Percentiles rank a stretch among this genome's conserved stretches.
Conservation (phyloP, 1,140 invertebrate genomes). For the Tribolium castaneum region DNA sequence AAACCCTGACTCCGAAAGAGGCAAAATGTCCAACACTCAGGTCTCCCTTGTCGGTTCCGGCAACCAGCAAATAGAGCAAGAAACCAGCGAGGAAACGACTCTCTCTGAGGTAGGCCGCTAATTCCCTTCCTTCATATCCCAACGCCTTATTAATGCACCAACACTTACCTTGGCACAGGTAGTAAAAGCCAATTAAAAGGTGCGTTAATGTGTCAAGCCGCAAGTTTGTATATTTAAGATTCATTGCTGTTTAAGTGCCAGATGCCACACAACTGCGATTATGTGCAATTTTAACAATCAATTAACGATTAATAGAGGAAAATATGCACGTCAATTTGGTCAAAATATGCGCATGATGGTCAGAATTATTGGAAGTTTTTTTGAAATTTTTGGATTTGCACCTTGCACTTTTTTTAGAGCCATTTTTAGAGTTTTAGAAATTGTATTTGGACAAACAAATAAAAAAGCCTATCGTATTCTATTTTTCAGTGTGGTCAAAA, state of each 20-base stretch:
- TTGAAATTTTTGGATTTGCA: too few relatives aligned
- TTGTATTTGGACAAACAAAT: too few relatives aligned
- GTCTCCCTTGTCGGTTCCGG: conserved; percentile 52
- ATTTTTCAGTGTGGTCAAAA: too few relatives aligned
- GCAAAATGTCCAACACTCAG: conserved; percentile 56
- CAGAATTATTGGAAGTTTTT: too few relatives aligned
- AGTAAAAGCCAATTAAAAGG: conserved; percentile 45
- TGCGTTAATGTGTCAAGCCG: conserved; percentile 24
- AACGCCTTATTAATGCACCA: conserved; percentile 39
- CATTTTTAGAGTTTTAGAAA: too few relatives aligned
- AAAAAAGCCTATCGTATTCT: too few relatives aligned
- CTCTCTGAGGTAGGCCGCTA: conserved; percentile 55
- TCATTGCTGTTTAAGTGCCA: conserved; percentile 25
- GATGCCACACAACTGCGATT: neutral
- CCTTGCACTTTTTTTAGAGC: too few relatives aligned
- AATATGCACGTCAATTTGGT: too few relatives aligned
- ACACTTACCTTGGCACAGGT: conserved; percentile 45
- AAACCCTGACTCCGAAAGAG: conserved; percentile 24
- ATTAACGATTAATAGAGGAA: too few relatives aligned
- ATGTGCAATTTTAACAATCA: too few relatives aligned
- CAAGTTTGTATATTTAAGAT: conserved; percentile 5
- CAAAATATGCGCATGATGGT: too few relatives aligned
- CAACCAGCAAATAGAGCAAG: conserved; percentile 54
- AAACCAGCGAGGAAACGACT: conserved; percentile 58
- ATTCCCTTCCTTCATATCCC: conserved; percentile 6